These are phyloP conservation scores for Xestia rhomboidea DNA, from an alignment of 2,888 invertebrate genomes.

Conservation along the genomic window DNA sequence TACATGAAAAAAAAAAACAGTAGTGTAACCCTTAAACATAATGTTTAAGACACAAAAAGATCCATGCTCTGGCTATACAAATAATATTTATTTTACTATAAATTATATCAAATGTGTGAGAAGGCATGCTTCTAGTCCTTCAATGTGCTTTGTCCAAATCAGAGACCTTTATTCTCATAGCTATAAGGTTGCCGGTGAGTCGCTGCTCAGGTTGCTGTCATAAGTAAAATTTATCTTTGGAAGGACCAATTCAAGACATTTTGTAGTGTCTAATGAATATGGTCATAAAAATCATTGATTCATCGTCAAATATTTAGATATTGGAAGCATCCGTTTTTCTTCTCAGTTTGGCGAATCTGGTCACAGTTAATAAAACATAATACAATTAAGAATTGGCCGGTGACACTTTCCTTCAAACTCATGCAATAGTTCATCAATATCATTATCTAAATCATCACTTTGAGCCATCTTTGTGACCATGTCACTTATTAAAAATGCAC, in stretches of 20 bases:
- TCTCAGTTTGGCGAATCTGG: constrained; percentile 33
- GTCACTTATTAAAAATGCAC: constrained; percentile 99
- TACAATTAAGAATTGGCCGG: constrained; percentile 97
- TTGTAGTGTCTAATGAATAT: background rate
- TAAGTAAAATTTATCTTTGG: background rate
- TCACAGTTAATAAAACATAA: constrained; percentile 95
- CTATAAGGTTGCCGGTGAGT: background rate
- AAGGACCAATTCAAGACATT: background rate
- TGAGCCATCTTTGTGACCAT: constrained; percentile 97
- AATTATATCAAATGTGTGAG: background rate
- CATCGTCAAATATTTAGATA: constrained; percentile 35
- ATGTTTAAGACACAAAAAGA: background rate
- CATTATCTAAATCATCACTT: constrained; percentile 98
- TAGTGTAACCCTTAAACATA: constrained; percentile 13
- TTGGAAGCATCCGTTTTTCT: constrained; percentile 50
- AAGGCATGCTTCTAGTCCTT: background rate
- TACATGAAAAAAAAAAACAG: constrained; percentile 11
- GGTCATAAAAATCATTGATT: constrained; percentile 32
- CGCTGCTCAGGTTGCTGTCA: background rate
- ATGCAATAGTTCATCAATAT: constrained; percentile 98
- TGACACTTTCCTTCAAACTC: constrained; percentile 97
- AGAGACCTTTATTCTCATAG: background rate
- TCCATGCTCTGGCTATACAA: background rate
- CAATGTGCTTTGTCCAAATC: background rate
- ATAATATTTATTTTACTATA: background rate